Evolutionary conservation across 2,888 invertebrate genomes (phyloP).

Genomic region (Stenichneumon culpator): DNA sequence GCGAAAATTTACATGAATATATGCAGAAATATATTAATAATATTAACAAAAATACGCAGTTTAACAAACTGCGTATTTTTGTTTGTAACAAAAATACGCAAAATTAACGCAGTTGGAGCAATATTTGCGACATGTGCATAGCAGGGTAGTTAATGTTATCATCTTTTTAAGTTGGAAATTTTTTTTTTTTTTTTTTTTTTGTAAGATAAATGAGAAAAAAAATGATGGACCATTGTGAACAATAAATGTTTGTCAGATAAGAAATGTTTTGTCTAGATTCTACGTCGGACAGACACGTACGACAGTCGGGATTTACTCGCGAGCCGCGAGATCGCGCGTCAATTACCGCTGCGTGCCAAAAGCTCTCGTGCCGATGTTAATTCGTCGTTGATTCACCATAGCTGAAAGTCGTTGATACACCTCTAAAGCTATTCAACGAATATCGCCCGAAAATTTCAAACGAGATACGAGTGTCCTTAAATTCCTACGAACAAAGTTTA

Average conservation of each 20-base stretch:
- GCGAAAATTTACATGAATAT: neutral
- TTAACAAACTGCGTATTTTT: no score
- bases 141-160: no score
- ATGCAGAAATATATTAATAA: neutral
- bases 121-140: no score
- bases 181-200: no score
- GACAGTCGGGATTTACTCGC: neutral
- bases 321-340: constrained; percentile 44
- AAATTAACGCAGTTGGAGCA: no score
- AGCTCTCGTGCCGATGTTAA: constrained; percentile 36
- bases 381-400: neutral
- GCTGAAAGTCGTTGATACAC: neutral
- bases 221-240: neutral
- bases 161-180: no score
- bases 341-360: constrained; percentile 10
- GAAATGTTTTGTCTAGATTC: neutral
- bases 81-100: no score
- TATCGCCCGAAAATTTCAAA: neutral
- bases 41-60: neutral
- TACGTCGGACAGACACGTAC: neutral
- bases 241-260: neutral
- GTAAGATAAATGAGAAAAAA: no score
- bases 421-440: neutral
- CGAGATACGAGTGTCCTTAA: neutral
- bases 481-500: constrained; percentile 37